A percentile compares a stretch with the other conserved stretches of the same genome.
Evolutionary conservation across 1,140 invertebrate genomes (phyloP).

Genomic region (Neodiprion virginianus): DNA sequence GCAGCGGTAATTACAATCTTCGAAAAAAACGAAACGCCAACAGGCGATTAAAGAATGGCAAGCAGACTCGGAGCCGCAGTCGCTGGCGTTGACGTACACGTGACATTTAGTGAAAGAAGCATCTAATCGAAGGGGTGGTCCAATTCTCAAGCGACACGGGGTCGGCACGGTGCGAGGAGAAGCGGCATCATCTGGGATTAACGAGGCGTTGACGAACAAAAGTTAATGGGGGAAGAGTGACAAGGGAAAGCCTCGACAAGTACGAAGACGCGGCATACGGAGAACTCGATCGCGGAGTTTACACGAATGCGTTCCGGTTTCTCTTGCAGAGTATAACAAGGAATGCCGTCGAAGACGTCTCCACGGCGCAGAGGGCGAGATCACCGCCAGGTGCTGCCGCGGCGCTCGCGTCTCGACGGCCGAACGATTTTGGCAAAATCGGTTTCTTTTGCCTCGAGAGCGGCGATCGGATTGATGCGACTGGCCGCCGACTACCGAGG

Average conservation of each 20-base stretch:
- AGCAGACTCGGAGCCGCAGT: too few species aligned
- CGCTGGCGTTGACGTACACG: too few species aligned
- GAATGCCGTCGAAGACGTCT: background rate
- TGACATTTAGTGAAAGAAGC: too few species aligned
- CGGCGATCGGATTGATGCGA: slow-evolving; percentile 22
- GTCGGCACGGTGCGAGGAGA: too few species aligned
- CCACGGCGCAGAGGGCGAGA: too few species aligned
- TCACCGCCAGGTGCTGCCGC: background rate
- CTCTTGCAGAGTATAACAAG: background rate
- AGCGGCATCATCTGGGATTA: background rate
- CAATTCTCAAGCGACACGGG: too few species aligned
- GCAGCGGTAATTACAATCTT: too few species aligned
- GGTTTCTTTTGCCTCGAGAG: slow-evolving; percentile 16
- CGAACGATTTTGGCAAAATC: slow-evolving; percentile 19
- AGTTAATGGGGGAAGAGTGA: background rate
- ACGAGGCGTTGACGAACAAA: background rate
- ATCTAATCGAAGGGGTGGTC: too few species aligned
- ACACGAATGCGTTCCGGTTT: background rate
- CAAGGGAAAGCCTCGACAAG: background rate
- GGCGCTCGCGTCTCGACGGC: background rate
- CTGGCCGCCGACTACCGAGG: slow-evolving; percentile 8
- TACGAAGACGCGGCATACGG: background rate
- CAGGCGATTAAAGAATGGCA: too few species aligned
- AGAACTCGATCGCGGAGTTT: background rate
- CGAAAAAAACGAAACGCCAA: too few species aligned